Evolutionary conservation across 2,797 vertebrate genomes (phyloP), one percentile per base, ranked within the genome.

Genomic region (Hapalemur alaotrensis): DNA sequence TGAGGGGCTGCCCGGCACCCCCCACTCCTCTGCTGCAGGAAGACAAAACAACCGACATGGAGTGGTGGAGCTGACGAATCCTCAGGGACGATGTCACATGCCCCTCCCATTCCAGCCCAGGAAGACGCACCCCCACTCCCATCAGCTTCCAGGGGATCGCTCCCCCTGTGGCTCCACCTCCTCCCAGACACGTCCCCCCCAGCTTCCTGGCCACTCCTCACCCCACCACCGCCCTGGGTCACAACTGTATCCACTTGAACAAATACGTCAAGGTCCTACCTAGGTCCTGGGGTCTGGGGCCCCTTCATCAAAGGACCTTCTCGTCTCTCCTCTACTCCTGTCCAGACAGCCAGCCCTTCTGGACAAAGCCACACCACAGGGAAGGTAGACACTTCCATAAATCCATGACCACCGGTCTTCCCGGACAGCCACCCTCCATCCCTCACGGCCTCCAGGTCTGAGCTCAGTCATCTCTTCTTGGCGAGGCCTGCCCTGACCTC

Each of bases 41-140:
- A 80, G 52, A 12, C 2, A n/a, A 38, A 72, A 18, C 1, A 28
- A 30, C 32, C 9, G 48, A 17, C 1, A 20, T 7, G 4, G 48
- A 79, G 38, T 20, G 6, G 41, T 22, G 48, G 48, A 43, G 18
- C 15, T 25, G 32, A 25, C 2, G 18, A 75, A 38, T 35, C n/a
- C 72, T 57, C 63, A 82, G 91, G 61, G 46, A 38, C 1, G 4
- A 50, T 3, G 18, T 11, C 25, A 0, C 23, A 32, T 4, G 1
- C 54, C 48, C 46, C 73, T 89, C 4, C 0, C 4, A 2, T 9
- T 46, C 69, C 2, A 9, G 43, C 12, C 1, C 5, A 57, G 59
- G 38, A 79, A 57, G 50, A 67, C 0, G 17, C 2, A 7, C 22
- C 23, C 28, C n/a, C 0, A 0, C 14, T 28, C n/a, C 17, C 0